A percentile compares a stretch with the other conserved stretches of the same genome.
Conservation (phyloP, 2,888 invertebrate species). For the Euspilapteryx auroguttella region DNA sequence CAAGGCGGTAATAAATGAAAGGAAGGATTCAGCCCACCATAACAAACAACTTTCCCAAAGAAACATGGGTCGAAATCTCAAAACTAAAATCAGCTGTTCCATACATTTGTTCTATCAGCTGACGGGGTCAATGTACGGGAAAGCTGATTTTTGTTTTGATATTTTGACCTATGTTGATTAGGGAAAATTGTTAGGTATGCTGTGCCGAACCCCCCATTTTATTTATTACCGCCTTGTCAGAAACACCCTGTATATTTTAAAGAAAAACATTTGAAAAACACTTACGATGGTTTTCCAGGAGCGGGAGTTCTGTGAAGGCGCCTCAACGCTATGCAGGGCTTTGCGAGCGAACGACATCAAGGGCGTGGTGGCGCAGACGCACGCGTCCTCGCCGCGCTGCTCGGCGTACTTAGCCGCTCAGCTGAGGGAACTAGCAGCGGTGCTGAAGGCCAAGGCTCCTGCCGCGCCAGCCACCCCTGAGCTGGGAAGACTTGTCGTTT, state of each 20-base stretch:
- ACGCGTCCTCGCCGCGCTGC: conserved; percentile 76
- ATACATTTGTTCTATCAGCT: too few species aligned
- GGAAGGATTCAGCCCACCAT: neutral
- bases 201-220: too few species aligned
- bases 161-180: too few species aligned
- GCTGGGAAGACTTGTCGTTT: conserved; percentile 43
- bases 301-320: conserved; percentile 78
- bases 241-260: too few species aligned
- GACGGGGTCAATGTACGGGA: too few species aligned
- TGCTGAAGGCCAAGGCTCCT: conserved; percentile 27
- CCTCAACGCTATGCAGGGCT: conserved; percentile 72
- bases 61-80: too few species aligned
- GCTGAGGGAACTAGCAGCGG: conserved; percentile 36
- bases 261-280: neutral
- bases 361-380: conserved; percentile 78
- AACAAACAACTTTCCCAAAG: too few species aligned
- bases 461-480: conserved; percentile 36
- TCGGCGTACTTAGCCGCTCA: conserved; percentile 76
- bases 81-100: too few species aligned
- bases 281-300: conserved; percentile 52
- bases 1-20: neutral
- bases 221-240: too few species aligned
- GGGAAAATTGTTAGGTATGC: too few species aligned
- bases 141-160: too few species aligned
- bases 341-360: conserved; percentile 66